phyloP scores from a whole-genome alignment of 2,113 vertebrate genomes.

The Petrocephalus microphthalmus region DNA sequence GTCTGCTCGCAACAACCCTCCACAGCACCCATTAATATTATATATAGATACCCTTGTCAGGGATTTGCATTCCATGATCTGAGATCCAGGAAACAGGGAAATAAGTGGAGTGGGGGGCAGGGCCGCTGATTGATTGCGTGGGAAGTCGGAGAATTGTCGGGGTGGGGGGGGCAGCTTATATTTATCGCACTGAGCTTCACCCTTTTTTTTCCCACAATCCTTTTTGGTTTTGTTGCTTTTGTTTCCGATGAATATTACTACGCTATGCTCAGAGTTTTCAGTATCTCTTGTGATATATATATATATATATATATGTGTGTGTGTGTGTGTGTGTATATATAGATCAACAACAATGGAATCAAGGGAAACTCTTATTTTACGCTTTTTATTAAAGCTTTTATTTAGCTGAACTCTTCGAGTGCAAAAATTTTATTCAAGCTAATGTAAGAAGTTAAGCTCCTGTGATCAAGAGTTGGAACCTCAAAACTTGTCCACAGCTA shows the following conservation, averaged over 20 bases:
- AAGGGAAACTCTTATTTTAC: not conserved
- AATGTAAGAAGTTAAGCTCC: not conserved
- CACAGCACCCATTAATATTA: constrained; percentile 89
- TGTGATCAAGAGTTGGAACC: not conserved
- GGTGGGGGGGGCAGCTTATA: constrained; percentile 61
- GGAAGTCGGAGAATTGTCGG: constrained; percentile 70
- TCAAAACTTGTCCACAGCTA: not conserved
- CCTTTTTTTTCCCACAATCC: constrained; percentile 12
- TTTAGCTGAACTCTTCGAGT: not conserved
- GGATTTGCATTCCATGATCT: constrained; percentile 83
- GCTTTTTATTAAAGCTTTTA: not conserved
- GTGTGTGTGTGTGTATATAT: not conserved
- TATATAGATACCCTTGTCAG: constrained; percentile 98
- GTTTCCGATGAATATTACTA: not conserved
- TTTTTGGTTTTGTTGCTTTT: not conserved
- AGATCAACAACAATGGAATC: not conserved
- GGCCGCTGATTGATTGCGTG: constrained; percentile 76
- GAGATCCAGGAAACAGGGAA: constrained; percentile 68
- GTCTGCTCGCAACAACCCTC: constrained; percentile 69
- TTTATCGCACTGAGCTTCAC: constrained; percentile 73
- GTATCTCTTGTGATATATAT: not conserved
- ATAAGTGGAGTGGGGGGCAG: constrained; percentile 44
- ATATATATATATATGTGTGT: too few species aligned
- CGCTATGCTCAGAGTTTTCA: not conserved
- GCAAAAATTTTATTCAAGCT: not conserved